Base-by-base conservation (phyloP, 2,888 invertebrate genomes). In the Diadegma fenestrale region DNA sequence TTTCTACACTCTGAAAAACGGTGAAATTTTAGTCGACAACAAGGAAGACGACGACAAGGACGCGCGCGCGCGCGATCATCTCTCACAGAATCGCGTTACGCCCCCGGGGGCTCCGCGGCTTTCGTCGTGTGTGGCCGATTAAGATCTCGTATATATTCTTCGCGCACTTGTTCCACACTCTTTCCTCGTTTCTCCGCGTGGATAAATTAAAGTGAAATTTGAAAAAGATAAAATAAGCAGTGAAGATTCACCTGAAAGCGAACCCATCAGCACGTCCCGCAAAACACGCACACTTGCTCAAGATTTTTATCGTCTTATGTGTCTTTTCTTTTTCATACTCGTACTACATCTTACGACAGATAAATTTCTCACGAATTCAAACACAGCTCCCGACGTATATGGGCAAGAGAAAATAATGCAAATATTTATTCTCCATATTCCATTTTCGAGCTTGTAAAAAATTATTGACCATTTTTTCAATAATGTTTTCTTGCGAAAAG, bases 71-170 rank as follows among this genome's bases (percentile, higher is more conserved):
- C 69, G 63, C 69, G 75, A 73, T 79, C 73, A 78, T 83, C 75
- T 84, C 77, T 75, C 66, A 76, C 76, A 66, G 72, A 82, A 82
- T 75, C 82, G 72, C 85, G 80, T 82, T 82, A 75, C 72, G 76
- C 85, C 82, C 66, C 45, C 48, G 30, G 82, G 76, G 76, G 41
- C 69, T 63, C 33, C 19, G 30, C 19, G 66, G 51, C 64, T 82
- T 79, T 85, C 87, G 69, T 88, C 87, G 81, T 85, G 87, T 88
- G 88, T 80, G 87, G 86, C 82, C 84, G 86, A 88, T 88, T 86
- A 88, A 88, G 81, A 87, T 88, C 86, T 84, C 84, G 69, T 66
- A 77, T 64, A 78, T 61, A 80, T 72, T 68, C 71, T 72, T 54
- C 82, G 33, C 72, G 66, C 71, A 71, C 63, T 64, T 64, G 72